phyloP scores from a whole-genome alignment of 2,888 invertebrate genomes.

The Frankliniella intonsa region DNA sequence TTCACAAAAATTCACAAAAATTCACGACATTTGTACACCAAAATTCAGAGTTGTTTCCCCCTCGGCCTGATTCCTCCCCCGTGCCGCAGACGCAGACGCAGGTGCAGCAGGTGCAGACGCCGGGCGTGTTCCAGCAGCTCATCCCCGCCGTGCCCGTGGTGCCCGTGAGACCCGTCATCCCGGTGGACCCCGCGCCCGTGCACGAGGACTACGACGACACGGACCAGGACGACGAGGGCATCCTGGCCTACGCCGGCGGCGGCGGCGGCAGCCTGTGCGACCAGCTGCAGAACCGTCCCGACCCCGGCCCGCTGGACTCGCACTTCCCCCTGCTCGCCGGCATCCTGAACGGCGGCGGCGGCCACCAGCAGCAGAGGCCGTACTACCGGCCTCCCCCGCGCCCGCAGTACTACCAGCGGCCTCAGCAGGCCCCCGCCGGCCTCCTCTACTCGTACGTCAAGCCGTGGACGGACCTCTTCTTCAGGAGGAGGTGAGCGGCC shows the following conservation, averaged over 20 bases:
- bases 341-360: neutral
- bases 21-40: too few species aligned
- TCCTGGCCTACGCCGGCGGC: neutral
- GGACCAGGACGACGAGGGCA: neutral
- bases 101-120: neutral
- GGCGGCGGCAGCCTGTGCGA: neutral
- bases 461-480: conserved; percentile 14
- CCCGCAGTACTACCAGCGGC: neutral
- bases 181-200: neutral
- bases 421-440: neutral
- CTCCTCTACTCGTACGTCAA: conserved; percentile 14
- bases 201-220: neutral
- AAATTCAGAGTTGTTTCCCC: too few species aligned
- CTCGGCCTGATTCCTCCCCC: too few species aligned
- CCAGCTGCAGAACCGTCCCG: neutral
- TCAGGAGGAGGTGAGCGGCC: neutral
- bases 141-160: neutral
- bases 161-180: neutral
- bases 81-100: too few species aligned
- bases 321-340: conserved; percentile 1
- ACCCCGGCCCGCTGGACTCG: conserved; percentile 5
- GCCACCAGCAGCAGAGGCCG: neutral
- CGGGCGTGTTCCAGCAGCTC: neutral
- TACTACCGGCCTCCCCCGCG: neutral
- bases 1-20: too few species aligned